Base-by-base conservation (phyloP, 2,113 vertebrate genomes). In the Chloebia gouldiae region DNA sequence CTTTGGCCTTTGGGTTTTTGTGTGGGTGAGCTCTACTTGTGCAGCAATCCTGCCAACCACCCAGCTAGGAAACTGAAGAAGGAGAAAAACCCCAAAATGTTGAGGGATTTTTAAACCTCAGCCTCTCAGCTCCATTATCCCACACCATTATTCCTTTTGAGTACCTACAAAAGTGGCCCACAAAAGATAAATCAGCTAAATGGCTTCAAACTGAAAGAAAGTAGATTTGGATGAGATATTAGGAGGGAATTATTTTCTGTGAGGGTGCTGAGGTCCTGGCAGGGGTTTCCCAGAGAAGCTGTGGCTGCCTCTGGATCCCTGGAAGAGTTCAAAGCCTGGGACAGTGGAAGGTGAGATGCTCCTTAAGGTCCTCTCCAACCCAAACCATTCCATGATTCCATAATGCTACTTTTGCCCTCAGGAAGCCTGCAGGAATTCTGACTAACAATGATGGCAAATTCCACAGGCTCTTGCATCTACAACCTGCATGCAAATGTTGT, bases 71-170 rank as follows among this genome's bases (percentile, higher is more conserved):
- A 61, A 70, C 0, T 30, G 31, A 20, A 60, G 17, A 9, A 9
- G n/a, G 21, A 33, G 14, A 39, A 37, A 68, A 47, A 44, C 1
- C 0, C 8, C 1, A 21, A 44, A 68, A 65, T 12, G 1, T 14
- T 47, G 28, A 44, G 17, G 51, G 11, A 50, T 63, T 76, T 85
- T 31, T 35, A 68, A 84, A 44, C 13, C 8, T 15, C 4, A 1
- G 1, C 15, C 37, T 70, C 65, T 81, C 65, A n/a, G n/a, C 44
- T 47, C 40, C 0, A 0, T 44, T 70, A 56, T 20, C 73, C 7
- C 37, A 73, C 13, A 47, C 15, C 14, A 7, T 49, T 66, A 44
- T 51, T 70, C 9, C 23, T 39, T 39, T 39, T 0, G 0, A 35
- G 23, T 47, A 17, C 28, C 39, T 39, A 45, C 24, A 49, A 22